A percentile compares a stretch with the other conserved stretches of the same genome.
Conservation (phyloP, 2,888 invertebrate species). For the Lochmaea crataegi region DNA sequence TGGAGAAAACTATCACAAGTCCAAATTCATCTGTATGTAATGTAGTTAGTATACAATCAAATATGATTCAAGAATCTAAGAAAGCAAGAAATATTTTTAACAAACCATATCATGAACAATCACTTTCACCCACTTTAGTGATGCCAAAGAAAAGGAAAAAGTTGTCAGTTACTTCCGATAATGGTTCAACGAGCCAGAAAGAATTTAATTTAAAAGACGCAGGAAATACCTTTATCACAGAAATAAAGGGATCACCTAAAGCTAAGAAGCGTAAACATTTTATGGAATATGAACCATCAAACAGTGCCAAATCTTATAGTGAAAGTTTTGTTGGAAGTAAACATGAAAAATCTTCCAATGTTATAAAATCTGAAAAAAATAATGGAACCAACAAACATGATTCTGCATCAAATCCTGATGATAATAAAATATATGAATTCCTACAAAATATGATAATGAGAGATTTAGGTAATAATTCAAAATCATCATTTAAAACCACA, state of each 20-base stretch:
- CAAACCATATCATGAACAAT: not conserved
- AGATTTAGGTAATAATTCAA: too few relatives aligned
- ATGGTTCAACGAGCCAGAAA: not conserved
- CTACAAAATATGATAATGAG: too few relatives aligned
- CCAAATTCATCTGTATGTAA: not conserved
- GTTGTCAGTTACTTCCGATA: not conserved
- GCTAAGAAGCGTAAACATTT: not conserved
- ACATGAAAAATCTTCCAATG: not conserved
- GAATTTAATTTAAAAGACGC: too few relatives aligned
- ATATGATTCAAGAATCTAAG: not conserved
- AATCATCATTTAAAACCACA: too few relatives aligned
- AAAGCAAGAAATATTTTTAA: not conserved
- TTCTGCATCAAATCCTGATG: too few relatives aligned
- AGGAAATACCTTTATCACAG: not conserved
- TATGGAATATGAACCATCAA: not conserved
- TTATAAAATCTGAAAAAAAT: conserved; percentile 5
- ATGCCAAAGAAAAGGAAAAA: not conserved
- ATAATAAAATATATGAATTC: too few relatives aligned
- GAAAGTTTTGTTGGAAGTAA: not conserved
- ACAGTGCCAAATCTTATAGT: not conserved
- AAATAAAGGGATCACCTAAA: not conserved
- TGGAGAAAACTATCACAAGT: not conserved
- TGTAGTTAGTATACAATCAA: too few relatives aligned
- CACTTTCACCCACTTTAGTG: not conserved
- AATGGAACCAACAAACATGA: too few relatives aligned